These are phyloP conservation scores for Yasuhikotakia modesta DNA, from an alignment of 2,797 vertebrate genomes.

Conservation along the genomic window DNA sequence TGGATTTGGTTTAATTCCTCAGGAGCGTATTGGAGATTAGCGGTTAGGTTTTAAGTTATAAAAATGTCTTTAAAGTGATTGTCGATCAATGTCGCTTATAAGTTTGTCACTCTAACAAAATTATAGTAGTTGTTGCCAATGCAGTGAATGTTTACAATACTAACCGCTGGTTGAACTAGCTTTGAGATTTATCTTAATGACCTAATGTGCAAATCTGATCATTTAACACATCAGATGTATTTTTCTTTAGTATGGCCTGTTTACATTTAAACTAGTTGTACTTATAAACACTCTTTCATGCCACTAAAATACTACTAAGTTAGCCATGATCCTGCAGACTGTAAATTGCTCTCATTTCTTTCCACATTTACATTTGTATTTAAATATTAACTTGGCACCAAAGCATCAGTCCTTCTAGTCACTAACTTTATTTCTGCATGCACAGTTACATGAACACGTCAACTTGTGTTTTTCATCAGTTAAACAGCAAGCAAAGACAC, in stretches of 20 bases:
- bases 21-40: background rate
- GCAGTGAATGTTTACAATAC: background rate
- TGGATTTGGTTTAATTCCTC: constrained; percentile 5
- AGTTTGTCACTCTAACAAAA: background rate
- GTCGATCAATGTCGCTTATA: background rate
- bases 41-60: background rate
- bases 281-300: too few relatives aligned
- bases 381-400: background rate
- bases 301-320: too few relatives aligned
- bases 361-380: too few relatives aligned
- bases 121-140: background rate
- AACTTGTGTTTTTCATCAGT: background rate
- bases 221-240: too few relatives aligned
- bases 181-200: too few relatives aligned
- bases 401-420: background rate
- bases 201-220: too few relatives aligned
- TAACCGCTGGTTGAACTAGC: too few relatives aligned
- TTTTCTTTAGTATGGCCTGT: too few relatives aligned
- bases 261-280: too few relatives aligned
- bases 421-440: background rate
- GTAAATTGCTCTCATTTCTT: background rate
- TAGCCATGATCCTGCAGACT: background rate
- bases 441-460: background rate
- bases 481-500: background rate
- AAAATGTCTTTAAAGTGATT: background rate